These are phyloP conservation scores for Carollia perspicillata DNA, from an alignment of 2,113 vertebrate genomes.

Conservation along the genomic window DNA sequence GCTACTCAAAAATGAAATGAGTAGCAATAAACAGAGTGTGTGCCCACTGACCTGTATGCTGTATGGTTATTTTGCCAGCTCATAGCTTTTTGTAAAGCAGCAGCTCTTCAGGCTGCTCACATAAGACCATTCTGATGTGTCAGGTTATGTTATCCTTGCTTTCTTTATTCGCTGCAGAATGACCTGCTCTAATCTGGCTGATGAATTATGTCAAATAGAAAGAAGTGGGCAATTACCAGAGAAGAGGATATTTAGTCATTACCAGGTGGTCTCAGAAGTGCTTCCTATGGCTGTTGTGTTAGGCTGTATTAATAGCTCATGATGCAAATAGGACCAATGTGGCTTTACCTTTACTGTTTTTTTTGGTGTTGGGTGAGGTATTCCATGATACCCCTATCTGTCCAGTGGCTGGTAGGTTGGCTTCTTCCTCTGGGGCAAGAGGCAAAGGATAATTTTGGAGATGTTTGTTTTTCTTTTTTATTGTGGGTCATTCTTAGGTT, in stretches of 20 bases:
- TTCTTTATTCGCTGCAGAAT: not conserved
- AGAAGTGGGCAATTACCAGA: conserved; percentile 58
- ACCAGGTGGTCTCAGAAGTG: conserved; percentile 2
- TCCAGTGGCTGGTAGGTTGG: not conserved
- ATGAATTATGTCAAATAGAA: conserved; percentile 65
- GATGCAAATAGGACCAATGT: not conserved
- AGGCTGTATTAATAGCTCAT: not conserved
- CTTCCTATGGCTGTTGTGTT: not conserved
- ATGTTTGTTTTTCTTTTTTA: not conserved
- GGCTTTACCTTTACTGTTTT: not conserved
- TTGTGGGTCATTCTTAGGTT: not conserved
- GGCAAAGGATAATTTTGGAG: not conserved
- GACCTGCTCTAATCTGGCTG: conserved; percentile 41
- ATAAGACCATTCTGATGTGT: not conserved
- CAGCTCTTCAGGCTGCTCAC: not conserved
- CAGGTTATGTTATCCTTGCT: conserved; percentile 29
- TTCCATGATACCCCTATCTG: not conserved
- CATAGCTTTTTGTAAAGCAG: not conserved
- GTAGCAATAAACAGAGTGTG: not conserved
- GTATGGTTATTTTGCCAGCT: not conserved
- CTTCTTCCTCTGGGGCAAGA: not conserved
- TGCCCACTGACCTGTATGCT: conserved; percentile 13
- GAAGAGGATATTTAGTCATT: conserved; percentile 26
- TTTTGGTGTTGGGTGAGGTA: not conserved
- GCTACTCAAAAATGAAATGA: conserved; percentile 57